Evolutionary conservation across 2,113 vertebrate species (phyloP).

Genomic region (Nibea albiflora): DNA sequence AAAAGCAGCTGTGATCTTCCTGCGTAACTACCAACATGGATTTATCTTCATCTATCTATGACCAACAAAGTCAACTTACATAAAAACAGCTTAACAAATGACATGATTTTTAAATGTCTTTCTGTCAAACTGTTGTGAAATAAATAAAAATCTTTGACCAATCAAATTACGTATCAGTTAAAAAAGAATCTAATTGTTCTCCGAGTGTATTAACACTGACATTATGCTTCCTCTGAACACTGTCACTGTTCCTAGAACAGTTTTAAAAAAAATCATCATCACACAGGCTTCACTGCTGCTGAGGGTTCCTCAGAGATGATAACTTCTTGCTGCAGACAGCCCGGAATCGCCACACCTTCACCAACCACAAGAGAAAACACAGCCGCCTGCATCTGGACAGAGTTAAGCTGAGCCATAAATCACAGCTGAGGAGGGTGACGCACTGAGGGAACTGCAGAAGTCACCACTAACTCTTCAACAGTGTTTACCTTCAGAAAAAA

Average conservation of each 20-base stretch:
- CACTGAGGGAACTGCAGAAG: slow-evolving; percentile 40
- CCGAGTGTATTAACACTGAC: neutral
- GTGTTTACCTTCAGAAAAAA: slow-evolving; percentile 5
- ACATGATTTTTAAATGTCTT: too few relatives aligned
- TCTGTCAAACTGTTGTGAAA: neutral
- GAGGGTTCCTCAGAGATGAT: slow-evolving; percentile 40
- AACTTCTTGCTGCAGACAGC: slow-evolving; percentile 63
- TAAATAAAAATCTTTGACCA: neutral
- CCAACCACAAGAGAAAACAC: slow-evolving; percentile 57
- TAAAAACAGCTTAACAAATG: too few relatives aligned
- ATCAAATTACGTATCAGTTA: neutral
- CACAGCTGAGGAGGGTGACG: slow-evolving; percentile 54
- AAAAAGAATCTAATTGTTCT: neutral
- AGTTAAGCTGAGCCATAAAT: slow-evolving; percentile 73
- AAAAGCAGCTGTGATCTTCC: too few relatives aligned
- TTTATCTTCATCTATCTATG: too few relatives aligned
- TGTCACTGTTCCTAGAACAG: neutral
- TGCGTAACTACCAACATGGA: too few relatives aligned
- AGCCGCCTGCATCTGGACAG: slow-evolving; percentile 77
- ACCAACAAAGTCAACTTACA: too few relatives aligned
- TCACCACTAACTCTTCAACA: slow-evolving; percentile 35
- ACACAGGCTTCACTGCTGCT: neutral
- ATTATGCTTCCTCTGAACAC: neutral
- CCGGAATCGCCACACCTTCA: slow-evolving; percentile 67
- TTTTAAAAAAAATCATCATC: slow-evolving; percentile 14